A percentile compares a stretch with the other conserved stretches of the same genome.
These are phyloP conservation scores for Chesias legatella DNA, from an alignment of 2,888 invertebrate genomes.

Conservation along the genomic window DNA sequence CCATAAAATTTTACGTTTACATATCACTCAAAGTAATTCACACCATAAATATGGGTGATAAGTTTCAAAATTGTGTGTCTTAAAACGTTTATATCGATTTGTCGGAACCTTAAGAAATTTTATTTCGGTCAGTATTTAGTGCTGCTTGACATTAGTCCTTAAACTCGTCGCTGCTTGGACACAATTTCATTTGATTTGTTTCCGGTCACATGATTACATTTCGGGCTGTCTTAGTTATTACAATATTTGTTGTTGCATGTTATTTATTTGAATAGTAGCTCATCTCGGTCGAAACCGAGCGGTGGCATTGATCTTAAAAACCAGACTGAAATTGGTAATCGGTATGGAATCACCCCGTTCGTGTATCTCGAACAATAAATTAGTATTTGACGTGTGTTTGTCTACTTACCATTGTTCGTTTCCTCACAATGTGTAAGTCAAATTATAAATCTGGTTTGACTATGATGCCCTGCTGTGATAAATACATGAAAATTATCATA, in stretches of 20 bases:
- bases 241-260: constrained; percentile 73
- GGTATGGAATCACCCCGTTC: constrained; percentile 37
- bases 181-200: constrained; percentile 48
- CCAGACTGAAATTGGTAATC: constrained; percentile 52
- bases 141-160: constrained; percentile 49
- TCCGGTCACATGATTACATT: constrained; percentile 35
- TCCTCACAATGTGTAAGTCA: constrained; percentile 7
- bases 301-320: constrained; percentile 54
- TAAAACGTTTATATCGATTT: constrained; percentile 53
- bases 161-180: constrained; percentile 37
- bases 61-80: constrained; percentile 40
- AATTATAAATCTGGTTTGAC: constrained; percentile 8
- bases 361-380: constrained; percentile 30
- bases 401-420: constrained; percentile 21
- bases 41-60: constrained; percentile 39
- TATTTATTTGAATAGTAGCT: constrained; percentile 68
- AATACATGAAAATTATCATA: not conserved
- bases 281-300: constrained; percentile 46
- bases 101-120: constrained; percentile 56
- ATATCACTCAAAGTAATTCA: constrained; percentile 36
- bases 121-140: constrained; percentile 45
- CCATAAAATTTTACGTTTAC: constrained; percentile 70
- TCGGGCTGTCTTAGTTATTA: constrained; percentile 54
- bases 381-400: constrained; percentile 28
- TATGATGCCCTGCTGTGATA: not conserved